Conservation (phyloP, 1,140 invertebrate genomes). For the Drosophila truncata region DNA sequence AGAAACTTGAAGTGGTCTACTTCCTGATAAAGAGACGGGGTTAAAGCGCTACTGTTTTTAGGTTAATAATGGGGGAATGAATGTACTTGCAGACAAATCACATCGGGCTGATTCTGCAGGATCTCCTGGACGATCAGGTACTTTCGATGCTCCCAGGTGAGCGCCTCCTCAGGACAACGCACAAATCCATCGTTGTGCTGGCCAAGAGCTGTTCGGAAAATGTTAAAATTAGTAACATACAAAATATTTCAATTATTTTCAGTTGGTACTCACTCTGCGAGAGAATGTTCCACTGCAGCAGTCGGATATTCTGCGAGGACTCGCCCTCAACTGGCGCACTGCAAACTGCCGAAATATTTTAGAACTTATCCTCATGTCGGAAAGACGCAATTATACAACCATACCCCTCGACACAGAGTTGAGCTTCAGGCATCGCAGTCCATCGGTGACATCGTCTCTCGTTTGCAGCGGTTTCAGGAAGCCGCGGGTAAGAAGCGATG, state of each 20-base stretch:
- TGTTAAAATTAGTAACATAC: not conserved
- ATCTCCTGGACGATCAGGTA: constrained; percentile 91
- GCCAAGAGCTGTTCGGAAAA: constrained; percentile 87
- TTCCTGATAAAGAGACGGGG: constrained; percentile 86
- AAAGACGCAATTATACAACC: not conserved
- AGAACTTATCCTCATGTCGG: not conserved
- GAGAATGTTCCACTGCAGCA: constrained; percentile 92
- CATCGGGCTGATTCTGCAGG: constrained; percentile 89
- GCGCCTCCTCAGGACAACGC: constrained; percentile 89
- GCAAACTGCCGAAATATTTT: constrained; percentile 48
- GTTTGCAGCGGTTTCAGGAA: constrained; percentile 63
- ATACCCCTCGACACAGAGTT: constrained; percentile 84
- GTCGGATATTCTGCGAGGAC: constrained; percentile 85
- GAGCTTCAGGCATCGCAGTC: constrained; percentile 85
- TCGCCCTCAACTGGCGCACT: constrained; percentile 53
- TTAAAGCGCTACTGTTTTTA: constrained; percentile 60
- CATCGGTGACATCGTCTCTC: constrained; percentile 73
- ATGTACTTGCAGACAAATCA: constrained; percentile 90
- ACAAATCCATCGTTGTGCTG: constrained; percentile 91
- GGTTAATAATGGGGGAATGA: not conserved
- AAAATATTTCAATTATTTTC: not conserved
- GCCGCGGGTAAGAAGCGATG: constrained; percentile 64
- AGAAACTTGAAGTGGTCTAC: constrained; percentile 92
- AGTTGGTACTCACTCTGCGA: constrained; percentile 88
- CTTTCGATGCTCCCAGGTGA: constrained; percentile 90